phyloP scores from a whole-genome alignment of 2,888 invertebrate species.

The Prenolepis imparis region DNA sequence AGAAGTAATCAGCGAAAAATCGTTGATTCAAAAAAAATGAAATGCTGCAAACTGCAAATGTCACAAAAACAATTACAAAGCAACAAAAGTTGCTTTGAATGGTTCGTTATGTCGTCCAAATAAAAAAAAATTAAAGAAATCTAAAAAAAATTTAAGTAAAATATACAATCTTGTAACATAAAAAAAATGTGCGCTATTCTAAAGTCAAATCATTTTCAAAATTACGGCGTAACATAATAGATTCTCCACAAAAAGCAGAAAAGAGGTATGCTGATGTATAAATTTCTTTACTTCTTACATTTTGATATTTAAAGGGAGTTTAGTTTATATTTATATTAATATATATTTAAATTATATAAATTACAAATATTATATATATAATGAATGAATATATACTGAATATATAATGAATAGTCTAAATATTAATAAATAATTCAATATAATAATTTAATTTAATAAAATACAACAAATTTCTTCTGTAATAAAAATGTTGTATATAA shows the following conservation, averaged over 20 bases:
- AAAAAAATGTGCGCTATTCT: not conserved
- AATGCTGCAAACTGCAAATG: constrained; percentile 15
- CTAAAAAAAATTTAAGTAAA: constrained; percentile 32
- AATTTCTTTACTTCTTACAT: not conserved
- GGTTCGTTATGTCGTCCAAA: not conserved
- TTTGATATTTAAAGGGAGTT: not conserved
- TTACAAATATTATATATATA: not conserved
- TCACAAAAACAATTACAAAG: constrained; percentile 1
- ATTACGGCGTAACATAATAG: constrained; percentile 1
- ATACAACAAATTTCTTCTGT: not conserved
- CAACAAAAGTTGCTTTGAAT: constrained; percentile 20
- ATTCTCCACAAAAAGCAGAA: not conserved
- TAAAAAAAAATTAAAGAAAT: not conserved
- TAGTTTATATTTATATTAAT: not conserved
- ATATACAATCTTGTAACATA: not conserved
- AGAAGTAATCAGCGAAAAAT: not conserved
- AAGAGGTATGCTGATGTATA: not conserved
- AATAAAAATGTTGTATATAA: not conserved
- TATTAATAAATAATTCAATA: not conserved
- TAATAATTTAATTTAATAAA: too few species aligned
- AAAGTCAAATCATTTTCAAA: not conserved
- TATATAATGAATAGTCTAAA: not conserved
- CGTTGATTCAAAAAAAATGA: not conserved
- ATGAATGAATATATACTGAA: not conserved
- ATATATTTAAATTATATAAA: not conserved